Base-by-base conservation (phyloP, 2,113 vertebrate genomes). In the Jacana jacana region DNA sequence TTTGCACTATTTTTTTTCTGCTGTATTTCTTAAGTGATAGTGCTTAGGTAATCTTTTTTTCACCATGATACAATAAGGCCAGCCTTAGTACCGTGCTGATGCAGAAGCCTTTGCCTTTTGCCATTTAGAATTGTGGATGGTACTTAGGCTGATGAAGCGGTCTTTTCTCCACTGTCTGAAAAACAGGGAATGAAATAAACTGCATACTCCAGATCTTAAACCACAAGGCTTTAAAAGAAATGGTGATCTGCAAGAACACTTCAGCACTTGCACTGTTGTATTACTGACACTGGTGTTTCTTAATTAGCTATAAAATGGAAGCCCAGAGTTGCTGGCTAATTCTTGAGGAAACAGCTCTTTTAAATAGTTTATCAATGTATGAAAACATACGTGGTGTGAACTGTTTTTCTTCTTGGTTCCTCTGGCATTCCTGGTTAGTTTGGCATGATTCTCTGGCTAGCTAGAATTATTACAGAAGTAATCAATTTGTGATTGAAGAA, bases 11-110 rank as follows among this genome's bases (percentile, higher is more conserved):
- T 51, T 92, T 82, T 80, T 14, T 73, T 71, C 12, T 73, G 9
- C 25, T 77, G 55, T 25, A 12, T 85, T 89, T 83, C 46, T 73
- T 58, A 35, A 81, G 30, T 63, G n/a, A 55, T 10, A 61, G 24
- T 10, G 25, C 12, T 69, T 57, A 57, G 17, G 7, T 60, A 44
- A 15, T 60, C 10, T 81, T 70, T 42, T 68, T 65, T 70, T 40
- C 20, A 87, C 20, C 4, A 1, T 33, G 14, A 19, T 70, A 13
- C 6, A 54, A 6, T 22, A 70, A 65, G 6, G 23, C 28, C 69
- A 2, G 39, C 35, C 9, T 16, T 51, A 27, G 12, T 58, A 58
- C 37, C 0, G 0, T 75, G 51, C 39, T 60, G 20, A 51, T 63
- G 35, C 17, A 68, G 72, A 73, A 85, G 40, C 18, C 48, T 61